Evolutionary conservation across 1,140 invertebrate species (phyloP), one percentile per base, ranked within the genome.

Genomic region (Diorhabda elongata): DNA sequence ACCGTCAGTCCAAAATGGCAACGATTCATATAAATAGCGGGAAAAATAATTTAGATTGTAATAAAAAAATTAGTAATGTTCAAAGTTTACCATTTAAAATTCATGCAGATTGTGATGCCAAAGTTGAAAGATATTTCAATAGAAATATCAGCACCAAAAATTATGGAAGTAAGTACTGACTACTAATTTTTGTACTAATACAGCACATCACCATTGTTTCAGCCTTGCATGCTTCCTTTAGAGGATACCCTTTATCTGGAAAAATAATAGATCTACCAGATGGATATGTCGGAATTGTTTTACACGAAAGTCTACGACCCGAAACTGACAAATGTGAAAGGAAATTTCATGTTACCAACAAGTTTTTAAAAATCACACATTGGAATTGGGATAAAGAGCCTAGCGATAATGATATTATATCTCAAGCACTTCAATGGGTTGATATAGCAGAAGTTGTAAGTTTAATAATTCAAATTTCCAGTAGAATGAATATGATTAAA

Each of bases 311-410:
- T 11, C 85, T 88, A 70, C 86, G 85, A 74, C 84, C 87, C 3
- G 79, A 86, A 0, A 80, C 77, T 64, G 86, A 89, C 74, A 84
- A 85, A 58, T 82, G 85, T 45, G 85, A 88, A 26, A 82, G 89
- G 65, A 87, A 86, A 75, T 85, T 91, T 58, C 85, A 87, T 78
- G 82, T 86, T 0, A 84, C 83, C 0, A 83, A 87, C 41, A 84
- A 74, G 42, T 93, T 94, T 79, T 83, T 87, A 66, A 79, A 87
- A 52, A 84, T 93, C 61, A 87, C 83, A 2, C 89, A 89, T 76
- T 94, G 92, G 92, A 93, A 93, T 79, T 92, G 91, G 84, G 91
- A 92, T 75, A 90, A 87, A 79, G 81, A 85, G 58, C 89, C 91
- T 52, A 88, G 87, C 4, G 85, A 85, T 71, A 90, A 91, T 79